phyloP scores from a whole-genome alignment of 2,113 vertebrate genomes.

The Xyrauchen texanus region DNA sequence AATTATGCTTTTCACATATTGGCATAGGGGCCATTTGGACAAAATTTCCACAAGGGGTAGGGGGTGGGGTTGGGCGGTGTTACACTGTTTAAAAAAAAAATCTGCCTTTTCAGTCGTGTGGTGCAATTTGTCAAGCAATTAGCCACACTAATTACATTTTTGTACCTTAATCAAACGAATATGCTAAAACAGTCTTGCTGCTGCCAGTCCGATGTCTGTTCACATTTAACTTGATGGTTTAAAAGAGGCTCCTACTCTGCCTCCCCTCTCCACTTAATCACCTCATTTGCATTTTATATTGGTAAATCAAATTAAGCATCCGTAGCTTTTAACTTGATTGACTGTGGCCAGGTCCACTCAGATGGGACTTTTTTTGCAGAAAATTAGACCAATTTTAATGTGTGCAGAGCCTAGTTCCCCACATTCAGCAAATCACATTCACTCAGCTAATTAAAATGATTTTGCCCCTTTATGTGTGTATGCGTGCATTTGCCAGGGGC shows the following conservation, averaged over 20 bases:
- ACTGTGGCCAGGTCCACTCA: slow-evolving; percentile 94
- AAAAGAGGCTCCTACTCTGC: slow-evolving; percentile 90
- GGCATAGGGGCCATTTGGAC: slow-evolving; percentile 86
- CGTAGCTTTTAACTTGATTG: slow-evolving; percentile 99
- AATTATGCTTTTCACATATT: slow-evolving; percentile 96
- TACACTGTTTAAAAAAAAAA: slow-evolving; percentile 69
- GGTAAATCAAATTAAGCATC: slow-evolving; percentile 99
- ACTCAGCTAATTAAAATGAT: slow-evolving; percentile 99
- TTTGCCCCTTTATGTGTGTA: slow-evolving; percentile 70
- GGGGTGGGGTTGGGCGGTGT: slow-evolving; percentile 67
- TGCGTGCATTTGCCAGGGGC: slow-evolving; percentile 66
- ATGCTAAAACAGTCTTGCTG: slow-evolving; percentile 97
- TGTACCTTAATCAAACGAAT: slow-evolving; percentile 98
- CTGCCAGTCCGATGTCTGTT: slow-evolving; percentile 94
- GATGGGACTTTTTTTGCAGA: slow-evolving; percentile 94
- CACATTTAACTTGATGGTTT: slow-evolving; percentile 98
- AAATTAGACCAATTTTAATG: slow-evolving; percentile 99
- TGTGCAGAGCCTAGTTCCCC: slow-evolving; percentile 81
- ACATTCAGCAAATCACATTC: slow-evolving; percentile 91
- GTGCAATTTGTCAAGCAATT: slow-evolving; percentile 98
- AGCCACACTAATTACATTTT: slow-evolving; percentile 95
- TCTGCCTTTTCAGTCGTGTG: slow-evolving; percentile 86
- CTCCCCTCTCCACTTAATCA: slow-evolving; percentile 99
- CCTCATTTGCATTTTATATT: slow-evolving; percentile 99
- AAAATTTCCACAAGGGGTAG: slow-evolving; percentile 78